Evolutionary conservation across 2,888 invertebrate species (phyloP), one percentile per base, ranked within the genome.

Genomic region (Scelioninae gen. 1): DNA sequence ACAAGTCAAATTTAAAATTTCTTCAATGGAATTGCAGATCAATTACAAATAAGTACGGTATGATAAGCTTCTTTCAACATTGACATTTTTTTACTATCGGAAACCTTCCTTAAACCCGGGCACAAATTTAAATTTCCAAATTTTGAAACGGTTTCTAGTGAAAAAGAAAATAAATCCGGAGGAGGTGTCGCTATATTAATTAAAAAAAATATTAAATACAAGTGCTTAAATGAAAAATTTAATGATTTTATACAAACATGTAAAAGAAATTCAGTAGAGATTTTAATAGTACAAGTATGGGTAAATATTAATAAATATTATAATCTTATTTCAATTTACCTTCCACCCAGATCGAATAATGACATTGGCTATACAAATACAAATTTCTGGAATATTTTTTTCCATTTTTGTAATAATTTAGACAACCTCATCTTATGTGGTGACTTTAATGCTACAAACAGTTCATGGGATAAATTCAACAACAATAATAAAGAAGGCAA

Each of bases 151-250:
- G 11, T 38, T 38, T 38, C 38, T 38, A 4, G n/a, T 5, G 55
- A 74, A 29, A 43, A 63, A 34, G 32, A 13, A 0, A 9, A 55
- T 13, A 74, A 6, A 47, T 7, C 29, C 9, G 74, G 62, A 0
- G 74, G 74, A 6, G 74, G 74, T 13, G 34, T 63, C 1, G 74
- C 55, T 9, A 8, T 63, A 16, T 16, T 74, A 13, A 32, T 74
- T 13, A 55, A 55, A 1, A 74, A 45, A 9, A 63, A 13, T 1
- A 0, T 74, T 4, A 63, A 63, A 34, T 74, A 11, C 43, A 9
- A 8, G 0, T 8, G 23, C 9, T 13, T 74, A 6, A 63, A 74
- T 38, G 5, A 40, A 0, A 13, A 63, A 31, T 40, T 55, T 47
- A 16, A 11, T 10, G n/a, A 45, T 16, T 74, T 74, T 5, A 34